Conservation (phyloP, 1,140 invertebrate species). For the Pogonus chalceus region DNA sequence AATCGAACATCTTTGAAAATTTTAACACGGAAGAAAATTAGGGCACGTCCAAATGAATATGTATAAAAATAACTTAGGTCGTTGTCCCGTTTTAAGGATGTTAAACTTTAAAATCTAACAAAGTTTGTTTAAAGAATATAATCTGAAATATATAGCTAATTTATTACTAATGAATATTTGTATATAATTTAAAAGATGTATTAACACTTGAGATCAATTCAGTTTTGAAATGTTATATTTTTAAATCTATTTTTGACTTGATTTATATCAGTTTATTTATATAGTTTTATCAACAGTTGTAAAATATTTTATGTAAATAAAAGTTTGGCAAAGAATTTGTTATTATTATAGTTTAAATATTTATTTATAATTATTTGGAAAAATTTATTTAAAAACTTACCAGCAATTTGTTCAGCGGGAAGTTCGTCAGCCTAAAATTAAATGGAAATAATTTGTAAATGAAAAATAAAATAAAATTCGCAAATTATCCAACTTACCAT, state of each 20-base stretch:
- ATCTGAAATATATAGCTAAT: neutral
- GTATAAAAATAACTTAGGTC: neutral
- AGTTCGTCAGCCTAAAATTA: constrained; percentile 47
- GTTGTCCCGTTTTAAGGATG: neutral
- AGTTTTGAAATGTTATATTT: constrained; percentile 12
- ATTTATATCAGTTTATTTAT: too few species aligned
- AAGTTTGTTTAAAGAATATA: neutral
- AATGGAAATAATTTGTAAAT: constrained; percentile 8
- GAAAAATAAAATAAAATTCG: neutral
- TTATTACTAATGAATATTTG: neutral
- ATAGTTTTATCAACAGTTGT: too few species aligned
- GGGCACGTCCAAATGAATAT: neutral
- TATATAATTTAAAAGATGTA: neutral
- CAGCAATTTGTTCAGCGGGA: constrained; percentile 51
- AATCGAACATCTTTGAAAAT: neutral
- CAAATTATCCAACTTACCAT: neutral
- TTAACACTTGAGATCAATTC: neutral
- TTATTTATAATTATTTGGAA: constrained; percentile 23
- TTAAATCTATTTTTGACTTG: too few species aligned
- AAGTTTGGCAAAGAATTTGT: constrained; percentile 16
- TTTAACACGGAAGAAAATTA: neutral
- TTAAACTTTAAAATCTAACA: neutral
- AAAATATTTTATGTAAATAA: constrained; percentile 9
- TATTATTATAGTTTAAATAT: constrained; percentile 10
- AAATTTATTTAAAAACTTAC: constrained; percentile 34